Evolutionary conservation across 2,797 vertebrate species (phyloP), one percentile per base, ranked within the genome.

Genomic region (Phrynocephalus forsythii): DNA sequence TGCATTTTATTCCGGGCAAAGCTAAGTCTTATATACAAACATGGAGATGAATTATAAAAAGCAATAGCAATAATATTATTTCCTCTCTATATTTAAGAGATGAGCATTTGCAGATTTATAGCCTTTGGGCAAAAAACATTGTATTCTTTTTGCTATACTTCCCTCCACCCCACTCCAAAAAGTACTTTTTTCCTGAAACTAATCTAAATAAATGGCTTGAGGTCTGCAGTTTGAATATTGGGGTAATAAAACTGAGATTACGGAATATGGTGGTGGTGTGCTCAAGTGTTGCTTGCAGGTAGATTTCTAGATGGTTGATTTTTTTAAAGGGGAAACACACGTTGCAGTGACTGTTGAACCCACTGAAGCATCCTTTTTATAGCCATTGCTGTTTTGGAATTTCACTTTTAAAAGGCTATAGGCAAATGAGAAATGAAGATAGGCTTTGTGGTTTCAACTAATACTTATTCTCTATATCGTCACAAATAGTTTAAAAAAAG

Each of bases 11-110:
- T 68, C 66, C 13, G 26, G 77, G 6, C 1, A 77, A 38, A 5
- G 56, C 0, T 0, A 85, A 2, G 52, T 86, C 93, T 44, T 44
- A 63, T 63, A 63, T 63, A 63, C 20, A 63, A 63, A 63, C 5
- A 91, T 67, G 13, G 86, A 78, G 86, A 87, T 83, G 73, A 30
- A 71, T 91, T 87, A 90, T 82, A 60, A 84, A 89, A 2, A 66
- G 60, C 56, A 82, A 82, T 82, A 75, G 13, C 68, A 44, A 48
- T 18, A 82, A 11, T 83, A 87, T 1, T n/a, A 85, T 89, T 90
- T 44, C 5, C 66, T 2, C 86, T 44, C 76, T 75, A 33, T 48
- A 60, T 75, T 68, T 56, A 71, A 87, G 44, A 8, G 38, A 26
- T 73, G 44, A 79, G 26, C 84, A 88, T 30, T 20, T 88, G 76